Evolutionary conservation across 2,888 invertebrate genomes (phyloP), one percentile per base, ranked within the genome.

Genomic region (Oscheius sp.): DNA sequence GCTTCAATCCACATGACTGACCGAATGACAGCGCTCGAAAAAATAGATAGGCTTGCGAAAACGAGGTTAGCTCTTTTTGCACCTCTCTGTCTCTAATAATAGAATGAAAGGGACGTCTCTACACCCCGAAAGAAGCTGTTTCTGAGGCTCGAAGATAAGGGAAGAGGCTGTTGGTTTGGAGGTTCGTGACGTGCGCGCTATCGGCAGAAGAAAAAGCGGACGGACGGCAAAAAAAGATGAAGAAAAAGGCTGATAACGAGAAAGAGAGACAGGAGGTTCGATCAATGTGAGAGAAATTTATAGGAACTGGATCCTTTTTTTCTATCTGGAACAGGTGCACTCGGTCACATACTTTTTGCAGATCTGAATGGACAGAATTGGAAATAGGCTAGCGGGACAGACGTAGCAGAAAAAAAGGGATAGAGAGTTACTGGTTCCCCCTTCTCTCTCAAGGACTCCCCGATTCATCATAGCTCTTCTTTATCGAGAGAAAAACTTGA

Each of bases 231-330:
- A 68, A 68, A 68, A 68, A 33, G 35, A 9, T 35, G 33, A 55
- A 42, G 42, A 68, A 68, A 68, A 68, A 53, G 55, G 53, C 68
- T 68, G 68, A 68, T 68, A 68, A 68, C 68, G 68, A 68, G 35
- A 33, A 21, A 51, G 66, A 66, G 35, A 53, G 50, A 29, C 9
- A 37, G 35, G 35, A 60, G 35, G 65, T 50, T 50, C 51, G 65
- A 65, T 65, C 65, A 33, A 65, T 11, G 32, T 33, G 32, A 33
- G 3, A 5, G 33, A 58, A 11, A 3, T 21, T 21, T 21, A 21
- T 21, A 33, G 58, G 29, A 29, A 21, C 29, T 7, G 32, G 11
- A 29, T 53, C 53, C 53, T 53, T 53, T 53, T 53, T 53, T 53
- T 21, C 21, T 21, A 4, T 9, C 13, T 11, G 11, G 11, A 13